phyloP scores from a whole-genome alignment of 2,113 vertebrate genomes.

The Canis aureus region DNA sequence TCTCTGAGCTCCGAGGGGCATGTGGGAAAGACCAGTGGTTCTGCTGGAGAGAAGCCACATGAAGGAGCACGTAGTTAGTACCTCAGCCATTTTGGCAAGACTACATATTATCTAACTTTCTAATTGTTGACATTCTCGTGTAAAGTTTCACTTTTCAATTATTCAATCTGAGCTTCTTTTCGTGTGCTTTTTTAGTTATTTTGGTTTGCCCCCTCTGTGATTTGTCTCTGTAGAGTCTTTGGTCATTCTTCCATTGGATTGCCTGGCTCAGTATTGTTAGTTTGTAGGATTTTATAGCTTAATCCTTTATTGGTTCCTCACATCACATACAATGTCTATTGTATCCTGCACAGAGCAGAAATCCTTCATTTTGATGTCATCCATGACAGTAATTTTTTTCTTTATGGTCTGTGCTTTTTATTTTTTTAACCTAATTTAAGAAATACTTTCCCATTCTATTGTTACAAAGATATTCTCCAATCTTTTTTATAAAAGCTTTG shows the following conservation, averaged over 20 bases:
- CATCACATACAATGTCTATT: not conserved
- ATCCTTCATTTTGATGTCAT: not conserved
- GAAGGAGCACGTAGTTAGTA: not conserved
- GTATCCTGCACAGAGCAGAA: not conserved
- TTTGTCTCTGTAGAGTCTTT: not conserved
- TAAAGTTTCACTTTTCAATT: slow-evolving; percentile 39
- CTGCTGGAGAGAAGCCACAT: not conserved
- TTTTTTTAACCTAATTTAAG: not conserved
- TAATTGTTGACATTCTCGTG: not conserved
- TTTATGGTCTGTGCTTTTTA: not conserved
- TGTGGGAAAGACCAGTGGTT: not conserved
- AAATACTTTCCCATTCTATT: not conserved
- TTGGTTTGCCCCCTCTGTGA: not conserved
- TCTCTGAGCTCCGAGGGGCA: not conserved
- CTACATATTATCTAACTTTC: not conserved
- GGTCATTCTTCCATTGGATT: not conserved
- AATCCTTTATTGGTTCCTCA: slow-evolving; percentile 3
- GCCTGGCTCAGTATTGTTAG: not conserved
- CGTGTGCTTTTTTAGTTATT: not conserved
- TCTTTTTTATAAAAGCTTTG: not conserved
- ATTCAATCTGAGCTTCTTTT: not conserved
- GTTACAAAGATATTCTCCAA: not conserved
- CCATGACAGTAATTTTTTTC: not conserved
- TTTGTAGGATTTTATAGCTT: slow-evolving; percentile 24
- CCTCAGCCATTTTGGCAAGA: not conserved